phyloP scores from a whole-genome alignment of 1,140 invertebrate species.

The Triops longicaudatus region DNA sequence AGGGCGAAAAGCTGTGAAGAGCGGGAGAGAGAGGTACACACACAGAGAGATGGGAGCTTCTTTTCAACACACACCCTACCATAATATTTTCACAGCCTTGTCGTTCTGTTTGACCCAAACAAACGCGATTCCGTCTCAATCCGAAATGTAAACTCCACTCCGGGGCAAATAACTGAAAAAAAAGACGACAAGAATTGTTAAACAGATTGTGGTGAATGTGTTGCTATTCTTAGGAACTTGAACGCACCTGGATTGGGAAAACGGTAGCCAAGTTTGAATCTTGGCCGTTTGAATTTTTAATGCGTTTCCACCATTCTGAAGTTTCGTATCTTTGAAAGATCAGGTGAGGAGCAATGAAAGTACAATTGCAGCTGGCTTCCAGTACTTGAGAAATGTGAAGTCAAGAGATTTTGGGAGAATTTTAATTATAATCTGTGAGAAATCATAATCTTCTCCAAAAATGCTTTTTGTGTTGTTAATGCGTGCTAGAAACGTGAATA shows the following conservation, averaged over 20 bases:
- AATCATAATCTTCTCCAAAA: no score
- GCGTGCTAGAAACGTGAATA: no score
- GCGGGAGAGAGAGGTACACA: neutral
- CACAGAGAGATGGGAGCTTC: neutral
- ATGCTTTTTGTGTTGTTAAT: no score
- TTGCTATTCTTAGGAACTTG: neutral
- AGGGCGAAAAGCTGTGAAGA: constrained; percentile 14
- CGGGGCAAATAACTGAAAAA: neutral
- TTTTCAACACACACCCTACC: constrained; percentile 7
- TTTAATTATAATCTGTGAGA: no score
- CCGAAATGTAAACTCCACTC: neutral
- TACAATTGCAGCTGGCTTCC: no score
- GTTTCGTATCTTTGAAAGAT: no score
- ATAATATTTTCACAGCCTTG: constrained; percentile 15
- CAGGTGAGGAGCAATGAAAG: no score
- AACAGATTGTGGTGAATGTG: neutral
- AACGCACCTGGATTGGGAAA: neutral
- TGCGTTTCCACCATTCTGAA: no score
- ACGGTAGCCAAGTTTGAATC: neutral
- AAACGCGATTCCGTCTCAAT: constrained; percentile 7
- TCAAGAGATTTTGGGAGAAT: no score
- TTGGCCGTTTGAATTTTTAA: neutral
- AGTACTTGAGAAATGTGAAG: no score
- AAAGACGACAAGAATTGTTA: neutral
- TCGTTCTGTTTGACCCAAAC: constrained; percentile 10